Percentiles rank a stretch among this genome's conserved stretches.
Conservation (phyloP, 1,140 invertebrate species). For the Brachionus paranguensis region DNA sequence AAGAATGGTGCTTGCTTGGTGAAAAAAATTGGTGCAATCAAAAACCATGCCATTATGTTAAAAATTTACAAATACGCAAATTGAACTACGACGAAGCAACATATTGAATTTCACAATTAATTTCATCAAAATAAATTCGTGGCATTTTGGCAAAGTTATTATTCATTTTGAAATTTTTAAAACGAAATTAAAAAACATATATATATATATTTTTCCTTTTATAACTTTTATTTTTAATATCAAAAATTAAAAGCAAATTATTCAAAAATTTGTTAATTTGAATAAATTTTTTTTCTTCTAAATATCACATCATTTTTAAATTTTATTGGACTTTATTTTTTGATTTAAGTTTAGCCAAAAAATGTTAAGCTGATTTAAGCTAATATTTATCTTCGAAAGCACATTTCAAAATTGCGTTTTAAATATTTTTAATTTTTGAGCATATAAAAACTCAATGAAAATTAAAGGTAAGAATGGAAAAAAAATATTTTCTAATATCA, state of each 20-base stretch:
- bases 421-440: background rate
- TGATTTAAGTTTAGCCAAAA: background rate
- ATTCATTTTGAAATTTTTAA: background rate
- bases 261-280: background rate
- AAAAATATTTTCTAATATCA: background rate
- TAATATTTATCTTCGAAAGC: background rate
- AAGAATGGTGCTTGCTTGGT: background rate
- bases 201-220: background rate
- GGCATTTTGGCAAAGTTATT: background rate
- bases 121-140: background rate
- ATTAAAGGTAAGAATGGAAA: background rate
- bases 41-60: background rate
- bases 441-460: background rate
- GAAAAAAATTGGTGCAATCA: slow-evolving; percentile 1
- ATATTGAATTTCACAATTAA: background rate
- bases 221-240: background rate
- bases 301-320: background rate
- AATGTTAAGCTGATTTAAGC: background rate
- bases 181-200: background rate
- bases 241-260: background rate
- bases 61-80: background rate
- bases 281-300: background rate
- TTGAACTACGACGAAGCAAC: background rate
- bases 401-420: background rate
- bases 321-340: background rate